Percentiles rank a stretch among this genome's conserved stretches.
Evolutionary conservation across 2,797 vertebrate species (phyloP).

Genomic region (Mormyrus proboscirostris): DNA sequence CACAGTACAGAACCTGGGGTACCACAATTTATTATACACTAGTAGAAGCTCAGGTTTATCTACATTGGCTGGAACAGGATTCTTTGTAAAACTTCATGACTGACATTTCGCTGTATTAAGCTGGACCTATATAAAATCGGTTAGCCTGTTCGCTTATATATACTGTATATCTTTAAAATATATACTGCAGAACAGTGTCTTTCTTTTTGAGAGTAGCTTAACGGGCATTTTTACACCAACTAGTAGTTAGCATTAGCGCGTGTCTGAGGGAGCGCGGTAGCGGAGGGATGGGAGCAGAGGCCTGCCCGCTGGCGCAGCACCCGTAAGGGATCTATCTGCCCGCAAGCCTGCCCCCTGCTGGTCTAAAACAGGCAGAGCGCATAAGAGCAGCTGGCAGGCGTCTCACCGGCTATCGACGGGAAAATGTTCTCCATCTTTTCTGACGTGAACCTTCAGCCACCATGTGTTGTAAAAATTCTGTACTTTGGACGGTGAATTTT

Average conservation of each 20-base stretch:
- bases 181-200: not conserved
- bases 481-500: not conserved
- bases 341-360: not conserved
- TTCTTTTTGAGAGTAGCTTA: not conserved
- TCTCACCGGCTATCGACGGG: not conserved
- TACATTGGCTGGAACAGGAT: constrained; percentile 6
- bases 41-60: constrained; percentile 18
- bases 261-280: not conserved
- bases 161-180: constrained; percentile 3
- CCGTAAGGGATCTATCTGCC: not conserved
- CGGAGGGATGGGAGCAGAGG: not conserved
- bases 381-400: not conserved
- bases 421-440: not conserved
- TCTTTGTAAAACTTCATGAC: not conserved
- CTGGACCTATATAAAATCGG: not conserved
- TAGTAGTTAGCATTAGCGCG: not conserved
- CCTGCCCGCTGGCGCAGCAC: not conserved
- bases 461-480: not conserved
- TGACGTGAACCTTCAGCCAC: not conserved
- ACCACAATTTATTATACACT: not conserved
- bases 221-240: not conserved
- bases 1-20: constrained; percentile 10
- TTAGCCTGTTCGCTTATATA: not conserved
- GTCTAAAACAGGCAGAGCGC: not conserved
- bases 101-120: not conserved